These are phyloP conservation scores for Melanophora roralis DNA, from an alignment of 2,888 invertebrate genomes.

Conservation along the genomic window DNA sequence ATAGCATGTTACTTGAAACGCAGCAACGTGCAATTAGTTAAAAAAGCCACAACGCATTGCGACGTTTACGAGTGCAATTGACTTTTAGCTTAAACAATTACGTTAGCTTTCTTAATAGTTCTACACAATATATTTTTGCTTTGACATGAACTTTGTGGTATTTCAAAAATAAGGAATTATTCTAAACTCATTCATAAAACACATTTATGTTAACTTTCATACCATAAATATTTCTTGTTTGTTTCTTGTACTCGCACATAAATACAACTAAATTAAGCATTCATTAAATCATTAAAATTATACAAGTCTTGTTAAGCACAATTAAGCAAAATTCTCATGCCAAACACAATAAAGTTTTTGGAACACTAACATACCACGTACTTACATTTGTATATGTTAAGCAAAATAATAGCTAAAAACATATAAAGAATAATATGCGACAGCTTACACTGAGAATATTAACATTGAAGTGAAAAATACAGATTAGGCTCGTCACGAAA, in stretches of 20 bases:
- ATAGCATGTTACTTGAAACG: too few relatives aligned
- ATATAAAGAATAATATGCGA: not conserved
- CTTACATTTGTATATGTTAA: not conserved
- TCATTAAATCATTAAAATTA: constrained; percentile 25
- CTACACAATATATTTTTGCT: not conserved
- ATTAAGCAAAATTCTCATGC: constrained; percentile 59
- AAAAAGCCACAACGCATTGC: too few relatives aligned
- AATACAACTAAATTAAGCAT: not conserved
- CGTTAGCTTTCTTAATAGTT: too few relatives aligned
- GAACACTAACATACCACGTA: not conserved
- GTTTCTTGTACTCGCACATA: not conserved
- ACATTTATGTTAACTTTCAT: not conserved
- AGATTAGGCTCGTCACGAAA: too few relatives aligned
- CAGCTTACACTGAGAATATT: constrained; percentile 43
- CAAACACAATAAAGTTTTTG: constrained; percentile 28
- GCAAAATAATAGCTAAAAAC: not conserved
- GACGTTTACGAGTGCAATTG: too few relatives aligned
- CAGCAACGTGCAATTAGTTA: too few relatives aligned
- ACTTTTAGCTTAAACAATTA: too few relatives aligned
- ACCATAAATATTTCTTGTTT: not conserved
- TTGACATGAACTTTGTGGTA: constrained; percentile 22
- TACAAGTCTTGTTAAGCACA: constrained; percentile 25
- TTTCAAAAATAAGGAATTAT: not conserved
- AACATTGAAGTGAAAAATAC: not conserved
- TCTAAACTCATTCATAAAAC: not conserved